Evolutionary conservation across 2,113 vertebrate genomes (phyloP), one percentile per base, ranked within the genome.

Genomic region (Bucco capensis): DNA sequence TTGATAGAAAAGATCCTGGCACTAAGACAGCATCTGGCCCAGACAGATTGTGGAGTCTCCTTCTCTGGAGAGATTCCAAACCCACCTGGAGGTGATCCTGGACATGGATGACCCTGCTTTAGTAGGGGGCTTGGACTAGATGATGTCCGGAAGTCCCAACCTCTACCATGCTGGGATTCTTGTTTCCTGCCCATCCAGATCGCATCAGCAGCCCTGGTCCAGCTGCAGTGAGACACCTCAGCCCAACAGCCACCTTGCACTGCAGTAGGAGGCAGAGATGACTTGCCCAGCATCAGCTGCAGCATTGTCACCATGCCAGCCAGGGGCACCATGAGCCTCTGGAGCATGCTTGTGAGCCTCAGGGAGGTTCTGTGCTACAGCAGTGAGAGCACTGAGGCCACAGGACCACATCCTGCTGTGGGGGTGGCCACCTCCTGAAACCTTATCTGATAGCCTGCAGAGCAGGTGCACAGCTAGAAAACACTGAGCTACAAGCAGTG

Each of bases 351-450:
- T 30, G 22, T 27, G 57, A 57, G 95, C 85, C 31, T 8, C 1
- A 19, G 17, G 51, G 61, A 42, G 19, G 94, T 92, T 69, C 93
- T 25, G 12, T 88, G 92, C 71, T 82, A 53, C 17, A 51, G 91
- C 72, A 95, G 76, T 3, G 66, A 91, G 46, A 38, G 17, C 5
- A 31, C 47, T 0, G 40, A 58, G 19, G 81, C 64, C 9, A 7
- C 65, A 11, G 93, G 82, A 33, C 96, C 97, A 82, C 94, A 92
- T 74, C 95, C 96, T 84, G 97, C 95, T 8, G 95, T 62, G 2
- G 28, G 89, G 86, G 24, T 60, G 75, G 51, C 93, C 81, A 8
- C n/a, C 77, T 80, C 96, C 95, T 7, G 6, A 69, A 33, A 17
- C 58, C 1, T 54, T 17, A 54, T 95, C 89, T 66, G 75, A 49